phyloP scores from a whole-genome alignment of 1,140 invertebrate genomes.

The Drosophila mayri region DNA sequence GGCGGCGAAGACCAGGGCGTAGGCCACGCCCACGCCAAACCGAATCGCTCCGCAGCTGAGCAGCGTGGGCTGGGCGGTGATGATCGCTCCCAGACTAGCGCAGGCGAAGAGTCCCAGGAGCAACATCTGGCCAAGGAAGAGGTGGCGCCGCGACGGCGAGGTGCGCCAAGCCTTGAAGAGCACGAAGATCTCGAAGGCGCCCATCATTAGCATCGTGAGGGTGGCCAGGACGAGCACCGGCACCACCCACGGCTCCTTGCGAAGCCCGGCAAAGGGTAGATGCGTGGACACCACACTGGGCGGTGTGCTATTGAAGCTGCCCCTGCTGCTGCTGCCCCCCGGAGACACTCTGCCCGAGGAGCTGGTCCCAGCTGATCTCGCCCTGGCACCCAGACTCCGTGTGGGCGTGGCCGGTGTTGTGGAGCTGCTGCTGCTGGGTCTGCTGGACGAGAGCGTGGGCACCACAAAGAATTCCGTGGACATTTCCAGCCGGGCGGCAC shows the following conservation, averaged over 20 bases:
- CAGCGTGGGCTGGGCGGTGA: constrained; percentile 91
- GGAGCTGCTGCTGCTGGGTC: constrained; percentile 27
- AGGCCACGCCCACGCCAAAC: constrained; percentile 94
- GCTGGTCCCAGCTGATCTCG: constrained; percentile 64
- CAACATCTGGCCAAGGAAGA: constrained; percentile 96
- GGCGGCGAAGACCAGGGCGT: constrained; percentile 95
- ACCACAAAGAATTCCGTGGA: constrained; percentile 92
- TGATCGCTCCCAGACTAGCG: constrained; percentile 92
- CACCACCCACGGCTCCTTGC: constrained; percentile 93
- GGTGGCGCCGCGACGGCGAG: constrained; percentile 92
- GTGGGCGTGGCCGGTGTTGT: constrained; percentile 49
- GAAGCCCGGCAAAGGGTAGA: constrained; percentile 84
- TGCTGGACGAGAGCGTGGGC: constrained; percentile 82
- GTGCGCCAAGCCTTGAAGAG: constrained; percentile 94
- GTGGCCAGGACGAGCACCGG: constrained; percentile 92
- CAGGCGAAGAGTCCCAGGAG: constrained; percentile 94
- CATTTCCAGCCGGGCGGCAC: constrained; percentile 88
- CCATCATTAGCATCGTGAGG: constrained; percentile 92
- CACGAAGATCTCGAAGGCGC: constrained; percentile 95
- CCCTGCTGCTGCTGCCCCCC: constrained; percentile 18
- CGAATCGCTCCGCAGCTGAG: constrained; percentile 93
- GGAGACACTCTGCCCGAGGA: constrained; percentile 11
- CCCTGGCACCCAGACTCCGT: constrained; percentile 62
- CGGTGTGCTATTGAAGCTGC: constrained; percentile 52
- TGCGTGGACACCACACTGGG: constrained; percentile 79